phyloP scores from a whole-genome alignment of 2,888 invertebrate species.

The Rotaria sp. region DNA sequence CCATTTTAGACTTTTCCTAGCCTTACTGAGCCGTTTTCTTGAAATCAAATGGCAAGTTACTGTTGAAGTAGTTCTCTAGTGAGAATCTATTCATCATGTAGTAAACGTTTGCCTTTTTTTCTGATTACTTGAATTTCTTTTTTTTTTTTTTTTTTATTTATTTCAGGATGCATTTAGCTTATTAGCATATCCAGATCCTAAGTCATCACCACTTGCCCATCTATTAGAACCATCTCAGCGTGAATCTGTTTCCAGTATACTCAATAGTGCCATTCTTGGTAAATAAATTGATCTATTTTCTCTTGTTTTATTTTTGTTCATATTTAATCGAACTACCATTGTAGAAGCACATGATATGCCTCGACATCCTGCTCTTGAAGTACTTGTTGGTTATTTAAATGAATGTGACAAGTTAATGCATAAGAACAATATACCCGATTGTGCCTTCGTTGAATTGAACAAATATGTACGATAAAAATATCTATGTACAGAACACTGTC shows the following conservation, averaged over 20 bases:
- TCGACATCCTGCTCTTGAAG: slow-evolving; percentile 81
- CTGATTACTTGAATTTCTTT: background rate
- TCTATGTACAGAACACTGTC: background rate
- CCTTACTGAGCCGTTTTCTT: too few relatives aligned
- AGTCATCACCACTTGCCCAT: slow-evolving; percentile 91
- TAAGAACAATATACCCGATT: slow-evolving; percentile 34
- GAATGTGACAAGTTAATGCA: slow-evolving; percentile 74
- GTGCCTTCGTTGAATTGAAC: slow-evolving; percentile 39
- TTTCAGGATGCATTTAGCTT: slow-evolving; percentile 88
- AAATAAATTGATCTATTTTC: slow-evolving; percentile 45
- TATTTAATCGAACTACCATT: background rate
- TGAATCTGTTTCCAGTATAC: slow-evolving; percentile 85
- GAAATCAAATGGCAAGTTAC: too few relatives aligned
- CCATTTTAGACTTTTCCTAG: too few relatives aligned
- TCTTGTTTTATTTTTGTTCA: background rate
- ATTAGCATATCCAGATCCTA: slow-evolving; percentile 91
- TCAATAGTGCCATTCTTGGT: slow-evolving; percentile 96
- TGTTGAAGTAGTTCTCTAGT: too few relatives aligned
- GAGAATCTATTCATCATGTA: too few relatives aligned
- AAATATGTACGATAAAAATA: slow-evolving; percentile 34
- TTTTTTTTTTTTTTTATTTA: slow-evolving; percentile 25
- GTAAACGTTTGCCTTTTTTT: too few relatives aligned
- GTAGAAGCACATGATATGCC: slow-evolving; percentile 68
- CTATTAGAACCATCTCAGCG: slow-evolving; percentile 84
- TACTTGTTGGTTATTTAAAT: slow-evolving; percentile 79